These are phyloP conservation scores for Alcedo atthis DNA, from an alignment of 2,797 vertebrate species.

Conservation along the genomic window DNA sequence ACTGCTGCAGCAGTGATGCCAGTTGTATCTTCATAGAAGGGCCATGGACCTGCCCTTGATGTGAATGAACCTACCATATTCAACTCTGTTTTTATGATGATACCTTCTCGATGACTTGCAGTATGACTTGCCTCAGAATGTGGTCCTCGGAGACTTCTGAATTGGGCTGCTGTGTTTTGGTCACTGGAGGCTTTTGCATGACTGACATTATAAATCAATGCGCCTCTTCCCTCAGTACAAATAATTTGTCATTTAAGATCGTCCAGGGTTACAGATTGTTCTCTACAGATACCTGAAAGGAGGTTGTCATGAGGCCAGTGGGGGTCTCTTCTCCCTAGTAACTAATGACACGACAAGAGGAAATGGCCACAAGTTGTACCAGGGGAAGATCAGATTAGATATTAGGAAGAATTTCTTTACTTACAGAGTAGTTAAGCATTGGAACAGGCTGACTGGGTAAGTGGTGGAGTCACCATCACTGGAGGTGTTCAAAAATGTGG, in stretches of 20 bases:
- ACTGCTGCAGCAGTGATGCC: not conserved
- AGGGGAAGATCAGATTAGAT: no score
- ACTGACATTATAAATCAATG: not conserved
- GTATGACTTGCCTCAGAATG: not conserved
- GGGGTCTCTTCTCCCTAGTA: no score
- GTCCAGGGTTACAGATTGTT: not conserved
- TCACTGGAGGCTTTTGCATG: not conserved
- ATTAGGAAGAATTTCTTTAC: no score
- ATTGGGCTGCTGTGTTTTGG: not conserved
- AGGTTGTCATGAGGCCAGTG: no score
- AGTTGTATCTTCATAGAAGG: not conserved
- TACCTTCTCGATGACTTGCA: not conserved
- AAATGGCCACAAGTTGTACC: no score
- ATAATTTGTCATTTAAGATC: not conserved
- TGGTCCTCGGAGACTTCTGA: not conserved
- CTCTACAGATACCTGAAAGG: no score
- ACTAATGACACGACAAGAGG: no score
- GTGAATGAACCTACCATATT: not conserved
- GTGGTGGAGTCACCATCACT: no score
- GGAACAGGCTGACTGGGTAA: no score
- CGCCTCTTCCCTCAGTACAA: not conserved
- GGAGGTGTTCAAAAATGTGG: no score
- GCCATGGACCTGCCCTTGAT: not conserved
- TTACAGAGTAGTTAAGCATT: no score
- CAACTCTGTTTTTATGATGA: not conserved